phyloP scores from a whole-genome alignment of 2,888 invertebrate species.

The Stenichneumon culpator region DNA sequence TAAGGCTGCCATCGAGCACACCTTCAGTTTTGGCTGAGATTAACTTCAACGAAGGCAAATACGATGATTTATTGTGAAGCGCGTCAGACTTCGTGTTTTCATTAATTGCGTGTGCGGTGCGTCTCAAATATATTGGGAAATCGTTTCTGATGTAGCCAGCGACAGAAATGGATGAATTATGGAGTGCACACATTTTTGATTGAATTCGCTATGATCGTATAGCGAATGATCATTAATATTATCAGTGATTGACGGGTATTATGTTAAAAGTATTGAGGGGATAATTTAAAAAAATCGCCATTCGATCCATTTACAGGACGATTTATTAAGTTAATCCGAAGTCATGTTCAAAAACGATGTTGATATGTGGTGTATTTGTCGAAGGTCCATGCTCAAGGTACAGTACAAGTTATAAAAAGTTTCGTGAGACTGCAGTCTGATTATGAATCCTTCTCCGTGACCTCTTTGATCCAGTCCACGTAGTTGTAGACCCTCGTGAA shows the following conservation, averaged over 20 bases:
- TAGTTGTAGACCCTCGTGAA: conserved; percentile 66
- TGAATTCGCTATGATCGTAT: not conserved
- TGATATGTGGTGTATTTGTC: no score
- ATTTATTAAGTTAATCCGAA: no score
- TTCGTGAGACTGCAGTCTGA: no score
- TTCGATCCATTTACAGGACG: no score
- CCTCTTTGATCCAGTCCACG: conserved; percentile 53
- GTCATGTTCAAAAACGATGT: no score
- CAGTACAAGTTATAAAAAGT: no score
- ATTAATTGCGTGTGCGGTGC: not conserved
- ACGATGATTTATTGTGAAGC: not conserved
- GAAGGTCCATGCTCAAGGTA: no score
- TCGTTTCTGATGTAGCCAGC: no score
- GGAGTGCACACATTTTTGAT: no score
- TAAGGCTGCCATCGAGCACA: conserved; percentile 1
- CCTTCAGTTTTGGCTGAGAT: conserved; percentile 1
- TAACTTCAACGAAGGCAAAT: not conserved
- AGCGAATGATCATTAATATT: not conserved
- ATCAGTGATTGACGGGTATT: not conserved
- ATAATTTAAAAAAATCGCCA: not conserved
- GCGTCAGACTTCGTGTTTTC: no score
- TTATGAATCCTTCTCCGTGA: conserved; percentile 1
- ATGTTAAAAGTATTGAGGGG: not conserved
- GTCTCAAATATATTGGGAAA: not conserved
- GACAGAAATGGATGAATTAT: no score